phyloP scores from a whole-genome alignment of 2,888 invertebrate species.

The Eulithis testata region DNA sequence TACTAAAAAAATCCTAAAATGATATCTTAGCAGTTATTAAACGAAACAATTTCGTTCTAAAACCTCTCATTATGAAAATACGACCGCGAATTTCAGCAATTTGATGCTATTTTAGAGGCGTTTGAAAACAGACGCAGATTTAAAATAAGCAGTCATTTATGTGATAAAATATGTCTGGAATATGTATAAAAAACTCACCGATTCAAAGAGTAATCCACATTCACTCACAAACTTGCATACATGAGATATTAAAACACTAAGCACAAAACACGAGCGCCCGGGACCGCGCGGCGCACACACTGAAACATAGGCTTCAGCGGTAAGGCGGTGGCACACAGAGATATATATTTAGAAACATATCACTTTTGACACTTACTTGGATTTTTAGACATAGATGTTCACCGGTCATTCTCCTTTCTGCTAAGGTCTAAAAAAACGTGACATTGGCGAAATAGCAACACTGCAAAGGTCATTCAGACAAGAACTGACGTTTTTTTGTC shows the following conservation, averaged over 20 bases:
- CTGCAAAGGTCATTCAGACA: no score
- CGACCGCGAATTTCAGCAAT: background rate
- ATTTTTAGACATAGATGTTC: no score
- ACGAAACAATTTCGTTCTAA: slow-evolving; percentile 4
- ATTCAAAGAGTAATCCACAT: slow-evolving; percentile 39
- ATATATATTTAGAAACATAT: slow-evolving; percentile 21
- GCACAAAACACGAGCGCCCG: slow-evolving; percentile 44
- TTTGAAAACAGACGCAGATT: background rate
- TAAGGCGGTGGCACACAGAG: slow-evolving; percentile 32
- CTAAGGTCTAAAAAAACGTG: no score
- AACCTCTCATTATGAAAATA: background rate
- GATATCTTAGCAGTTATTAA: slow-evolving; percentile 1
- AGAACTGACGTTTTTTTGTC: no score
- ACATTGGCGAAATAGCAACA: no score
- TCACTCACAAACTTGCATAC: slow-evolving; percentile 20
- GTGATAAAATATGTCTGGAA: background rate
- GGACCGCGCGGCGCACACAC: slow-evolving; percentile 46
- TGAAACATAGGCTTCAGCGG: slow-evolving; percentile 51
- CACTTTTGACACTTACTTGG: no score
- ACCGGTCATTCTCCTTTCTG: no score
- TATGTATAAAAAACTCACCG: slow-evolving; percentile 26
- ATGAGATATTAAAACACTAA: slow-evolving; percentile 27
- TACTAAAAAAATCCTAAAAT: background rate
- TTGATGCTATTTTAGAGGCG: background rate
- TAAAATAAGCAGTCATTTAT: background rate